Conservation (phyloP, 2,888 invertebrate species). For the Mamestra brassicae region DNA sequence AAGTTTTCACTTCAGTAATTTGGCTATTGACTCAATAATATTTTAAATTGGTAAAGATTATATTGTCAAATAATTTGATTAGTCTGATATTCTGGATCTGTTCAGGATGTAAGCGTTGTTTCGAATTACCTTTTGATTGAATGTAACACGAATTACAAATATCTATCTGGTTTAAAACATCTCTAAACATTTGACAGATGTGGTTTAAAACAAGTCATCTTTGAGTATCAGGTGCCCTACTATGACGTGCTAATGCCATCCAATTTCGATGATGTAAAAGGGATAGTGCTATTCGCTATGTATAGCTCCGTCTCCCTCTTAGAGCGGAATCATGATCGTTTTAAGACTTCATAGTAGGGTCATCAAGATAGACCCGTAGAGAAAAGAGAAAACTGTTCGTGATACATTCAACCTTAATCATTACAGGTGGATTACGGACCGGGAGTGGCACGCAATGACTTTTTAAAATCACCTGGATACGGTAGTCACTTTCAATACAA, state of each 20-base stretch:
- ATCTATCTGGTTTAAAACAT: background rate
- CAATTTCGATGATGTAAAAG: too few relatives aligned
- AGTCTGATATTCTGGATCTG: background rate
- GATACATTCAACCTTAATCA: slow-evolving; percentile 39
- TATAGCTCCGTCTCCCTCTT: too few relatives aligned
- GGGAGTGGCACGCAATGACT: slow-evolving; percentile 17
- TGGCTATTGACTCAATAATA: too few relatives aligned
- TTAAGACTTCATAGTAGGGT: too few relatives aligned
- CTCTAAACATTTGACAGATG: background rate
- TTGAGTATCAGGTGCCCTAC: background rate
- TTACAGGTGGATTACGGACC: slow-evolving; percentile 38
- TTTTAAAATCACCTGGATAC: background rate
- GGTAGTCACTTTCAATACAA: too few relatives aligned
- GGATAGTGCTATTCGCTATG: too few relatives aligned
- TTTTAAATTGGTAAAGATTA: too few relatives aligned
- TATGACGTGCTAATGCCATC: too few relatives aligned
- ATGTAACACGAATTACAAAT: slow-evolving; percentile 30
- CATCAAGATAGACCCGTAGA: background rate
- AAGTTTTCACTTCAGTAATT: too few relatives aligned
- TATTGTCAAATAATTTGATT: too few relatives aligned
- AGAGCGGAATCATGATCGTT: too few relatives aligned
- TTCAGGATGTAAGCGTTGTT: slow-evolving; percentile 30
- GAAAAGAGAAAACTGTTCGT: slow-evolving; percentile 5
- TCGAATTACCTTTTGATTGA: slow-evolving; percentile 24
- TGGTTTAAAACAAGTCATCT: background rate